Evolutionary conservation across 2,113 vertebrate genomes (phyloP).

Genomic region (Bos javanicus): DNA sequence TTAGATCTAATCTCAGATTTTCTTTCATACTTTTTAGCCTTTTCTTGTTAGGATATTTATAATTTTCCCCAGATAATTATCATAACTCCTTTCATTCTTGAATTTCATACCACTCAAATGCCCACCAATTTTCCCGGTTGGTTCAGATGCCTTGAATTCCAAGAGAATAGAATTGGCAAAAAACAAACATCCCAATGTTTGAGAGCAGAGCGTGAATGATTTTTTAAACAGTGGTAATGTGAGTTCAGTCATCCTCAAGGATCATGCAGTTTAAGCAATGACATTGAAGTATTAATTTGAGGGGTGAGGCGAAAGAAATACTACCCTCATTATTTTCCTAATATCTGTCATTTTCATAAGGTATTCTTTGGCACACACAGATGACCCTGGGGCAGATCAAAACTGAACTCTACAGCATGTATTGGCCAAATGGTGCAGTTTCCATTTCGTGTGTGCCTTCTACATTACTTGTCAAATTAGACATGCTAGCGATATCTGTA

Average conservation of each 20-base stretch:
- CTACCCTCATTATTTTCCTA: neutral
- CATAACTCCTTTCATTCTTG: constrained; percentile 27
- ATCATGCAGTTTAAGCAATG: constrained; percentile 29
- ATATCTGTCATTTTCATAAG: constrained; percentile 18
- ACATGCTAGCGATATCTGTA: constrained; percentile 63
- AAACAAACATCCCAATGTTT: neutral
- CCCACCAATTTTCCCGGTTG: neutral
- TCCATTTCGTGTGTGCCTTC: constrained; percentile 57
- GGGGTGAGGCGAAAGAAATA: neutral
- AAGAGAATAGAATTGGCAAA: constrained; percentile 28
- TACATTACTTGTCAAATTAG: constrained; percentile 70
- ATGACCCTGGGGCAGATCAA: neutral
- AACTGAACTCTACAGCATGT: neutral
- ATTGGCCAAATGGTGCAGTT: constrained; percentile 52
- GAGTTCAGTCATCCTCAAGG: constrained; percentile 14
- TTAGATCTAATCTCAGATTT: constrained; percentile 33
- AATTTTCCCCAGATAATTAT: constrained; percentile 29
- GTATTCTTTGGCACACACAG: constrained; percentile 24
- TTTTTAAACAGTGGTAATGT: constrained; percentile 16
- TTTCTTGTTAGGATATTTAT: constrained; percentile 22
- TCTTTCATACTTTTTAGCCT: constrained; percentile 2
- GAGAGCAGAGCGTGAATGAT: neutral
- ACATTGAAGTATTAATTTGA: constrained; percentile 11
- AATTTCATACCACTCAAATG: constrained; percentile 38
- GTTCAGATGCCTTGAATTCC: constrained; percentile 18